These are phyloP conservation scores for Corythucha ciliata DNA, from an alignment of 2,888 invertebrate genomes.

Conservation along the genomic window DNA sequence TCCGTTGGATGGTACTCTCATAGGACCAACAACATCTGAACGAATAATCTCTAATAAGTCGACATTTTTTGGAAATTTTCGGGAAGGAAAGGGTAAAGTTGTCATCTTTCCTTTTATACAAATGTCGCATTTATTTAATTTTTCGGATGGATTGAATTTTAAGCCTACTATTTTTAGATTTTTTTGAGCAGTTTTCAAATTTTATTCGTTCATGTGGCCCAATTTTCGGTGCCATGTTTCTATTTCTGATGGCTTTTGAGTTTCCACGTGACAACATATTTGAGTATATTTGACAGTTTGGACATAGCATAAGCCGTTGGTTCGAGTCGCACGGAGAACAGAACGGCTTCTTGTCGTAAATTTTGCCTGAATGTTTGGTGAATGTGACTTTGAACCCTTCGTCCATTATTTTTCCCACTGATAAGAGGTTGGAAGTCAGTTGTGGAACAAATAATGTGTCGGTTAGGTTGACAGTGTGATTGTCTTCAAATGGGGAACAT, in stretches of 20 bases:
- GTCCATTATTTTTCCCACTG: slow-evolving; percentile 18
- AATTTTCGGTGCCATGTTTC: slow-evolving; percentile 9
- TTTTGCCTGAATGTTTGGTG: slow-evolving; percentile 5
- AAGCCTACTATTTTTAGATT: slow-evolving; percentile 8
- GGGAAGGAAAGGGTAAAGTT: slow-evolving; percentile 7
- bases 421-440: slow-evolving; percentile 17
- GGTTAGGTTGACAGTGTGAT: too few species aligned
- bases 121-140: slow-evolving; percentile 12
- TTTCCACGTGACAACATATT: too few species aligned
- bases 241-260: slow-evolving; percentile 14
- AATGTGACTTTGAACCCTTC: slow-evolving; percentile 19
- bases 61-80: neutral
- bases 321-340: slow-evolving; percentile 1
- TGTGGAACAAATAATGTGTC: slow-evolving; percentile 19
- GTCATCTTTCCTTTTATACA: slow-evolving; percentile 20
- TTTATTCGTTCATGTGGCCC: slow-evolving; percentile 11
- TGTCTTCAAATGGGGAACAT: slow-evolving; percentile 4
- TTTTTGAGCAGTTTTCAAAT: slow-evolving; percentile 10
- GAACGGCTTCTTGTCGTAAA: slow-evolving; percentile 1
- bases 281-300: too few species aligned
- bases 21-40: slow-evolving; percentile 34
- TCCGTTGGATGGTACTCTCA: too few species aligned
- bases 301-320: slow-evolving; percentile 13
- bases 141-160: slow-evolving; percentile 11
- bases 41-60: slow-evolving; percentile 33